Conservation (phyloP, 1,140 invertebrate genomes). For the Neomicropteryx cornuta region DNA sequence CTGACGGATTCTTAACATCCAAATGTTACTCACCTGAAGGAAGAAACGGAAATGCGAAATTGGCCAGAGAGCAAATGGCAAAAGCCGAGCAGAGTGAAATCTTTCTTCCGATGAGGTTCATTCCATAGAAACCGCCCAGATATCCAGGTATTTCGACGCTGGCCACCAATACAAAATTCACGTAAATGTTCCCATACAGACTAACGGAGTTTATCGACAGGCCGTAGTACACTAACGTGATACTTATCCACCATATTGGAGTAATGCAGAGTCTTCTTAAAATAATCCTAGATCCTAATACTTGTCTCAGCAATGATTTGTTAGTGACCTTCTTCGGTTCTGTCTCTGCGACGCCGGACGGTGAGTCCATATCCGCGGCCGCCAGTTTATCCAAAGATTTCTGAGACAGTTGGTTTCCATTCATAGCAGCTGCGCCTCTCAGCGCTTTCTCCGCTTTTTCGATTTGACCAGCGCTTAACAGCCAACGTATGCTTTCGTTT, state of each 20-base stretch:
- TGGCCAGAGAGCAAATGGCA: slow-evolving; percentile 5
- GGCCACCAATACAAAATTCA: slow-evolving; percentile 55
- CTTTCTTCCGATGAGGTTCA: slow-evolving; percentile 51
- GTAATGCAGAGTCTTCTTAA: slow-evolving; percentile 54
- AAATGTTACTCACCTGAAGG: slow-evolving; percentile 14
- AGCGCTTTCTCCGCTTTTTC: slow-evolving; percentile 48
- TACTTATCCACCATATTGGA: slow-evolving; percentile 60
- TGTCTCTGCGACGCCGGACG: too few relatives aligned
- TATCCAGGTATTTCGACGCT: slow-evolving; percentile 63
- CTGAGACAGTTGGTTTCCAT: slow-evolving; percentile 45
- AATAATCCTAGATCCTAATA: slow-evolving; percentile 47
- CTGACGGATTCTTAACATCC: too few relatives aligned
- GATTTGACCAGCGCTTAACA: slow-evolving; percentile 59
- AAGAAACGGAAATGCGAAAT: slow-evolving; percentile 11
- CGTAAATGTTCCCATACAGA: slow-evolving; percentile 55
- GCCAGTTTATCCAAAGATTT: slow-evolving; percentile 36
- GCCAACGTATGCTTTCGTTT: slow-evolving; percentile 61
- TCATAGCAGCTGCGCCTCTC: slow-evolving; percentile 48
- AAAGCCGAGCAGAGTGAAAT: slow-evolving; percentile 22
- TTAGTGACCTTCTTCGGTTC: not conserved
- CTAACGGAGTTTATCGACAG: slow-evolving; percentile 69
- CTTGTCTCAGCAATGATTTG: slow-evolving; percentile 27
- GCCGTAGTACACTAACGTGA: slow-evolving; percentile 71
- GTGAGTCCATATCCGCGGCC: too few relatives aligned
- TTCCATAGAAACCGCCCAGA: slow-evolving; percentile 46